phyloP scores from a whole-genome alignment of 2,797 vertebrate species.

The Rhinella marina region DNA sequence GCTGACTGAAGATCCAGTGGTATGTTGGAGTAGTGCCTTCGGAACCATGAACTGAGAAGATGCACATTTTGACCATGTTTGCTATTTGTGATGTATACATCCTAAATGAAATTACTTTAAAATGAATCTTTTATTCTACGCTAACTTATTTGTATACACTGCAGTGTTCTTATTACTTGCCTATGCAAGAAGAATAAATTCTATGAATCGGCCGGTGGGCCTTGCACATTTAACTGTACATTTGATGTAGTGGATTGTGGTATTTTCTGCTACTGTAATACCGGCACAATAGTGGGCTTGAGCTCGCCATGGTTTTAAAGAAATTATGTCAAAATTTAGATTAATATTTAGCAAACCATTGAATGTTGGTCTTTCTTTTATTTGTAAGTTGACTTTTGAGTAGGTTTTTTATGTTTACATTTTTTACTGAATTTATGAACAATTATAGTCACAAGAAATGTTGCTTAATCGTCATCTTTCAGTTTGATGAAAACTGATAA shows the following conservation, averaged over 20 bases:
- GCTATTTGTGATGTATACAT: constrained; percentile 70
- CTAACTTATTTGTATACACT: constrained; percentile 74
- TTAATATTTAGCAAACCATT: background rate
- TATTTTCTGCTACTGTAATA: background rate
- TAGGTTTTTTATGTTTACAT: constrained; percentile 45
- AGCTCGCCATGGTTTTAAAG: background rate
- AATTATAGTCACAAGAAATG: background rate
- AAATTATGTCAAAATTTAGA: background rate
- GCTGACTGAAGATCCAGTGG: constrained; percentile 57
- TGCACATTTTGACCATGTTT: constrained; percentile 65
- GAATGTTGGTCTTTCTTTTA: constrained; percentile 12
- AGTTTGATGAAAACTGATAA: background rate
- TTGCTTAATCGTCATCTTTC: background rate
- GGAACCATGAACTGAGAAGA: constrained; percentile 68
- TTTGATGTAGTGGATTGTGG: constrained; percentile 25
- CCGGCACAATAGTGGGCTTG: constrained; percentile 22
- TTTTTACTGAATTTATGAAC: constrained; percentile 29
- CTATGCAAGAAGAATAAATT: constrained; percentile 68
- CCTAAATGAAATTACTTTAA: constrained; percentile 70
- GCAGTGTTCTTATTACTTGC: constrained; percentile 73
- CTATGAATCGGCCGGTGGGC: constrained; percentile 57
- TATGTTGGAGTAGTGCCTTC: constrained; percentile 73
- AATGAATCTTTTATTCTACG: constrained; percentile 71
- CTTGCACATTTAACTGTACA: constrained; percentile 58
- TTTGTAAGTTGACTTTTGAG: background rate